Conservation (phyloP, 2,888 invertebrate species). For the Kuschelorhynchus macadamiae region DNA sequence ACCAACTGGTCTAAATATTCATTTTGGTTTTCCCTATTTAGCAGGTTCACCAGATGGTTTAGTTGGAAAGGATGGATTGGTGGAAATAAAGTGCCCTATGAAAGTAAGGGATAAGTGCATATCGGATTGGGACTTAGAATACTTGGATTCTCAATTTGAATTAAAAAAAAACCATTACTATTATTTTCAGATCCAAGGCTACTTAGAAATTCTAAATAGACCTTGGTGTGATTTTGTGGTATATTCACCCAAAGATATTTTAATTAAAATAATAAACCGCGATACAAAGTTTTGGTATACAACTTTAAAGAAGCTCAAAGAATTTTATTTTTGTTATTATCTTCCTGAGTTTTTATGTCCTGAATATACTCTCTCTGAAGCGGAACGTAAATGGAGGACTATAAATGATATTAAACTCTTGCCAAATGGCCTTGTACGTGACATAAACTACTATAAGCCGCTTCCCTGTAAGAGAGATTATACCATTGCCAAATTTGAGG, state of each 20-base stretch:
- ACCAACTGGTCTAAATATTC: slow-evolving; percentile 7
- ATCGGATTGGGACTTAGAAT: background rate
- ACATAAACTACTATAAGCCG: background rate
- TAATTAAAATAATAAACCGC: background rate
- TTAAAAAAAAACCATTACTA: background rate
- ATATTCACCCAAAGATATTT: background rate
- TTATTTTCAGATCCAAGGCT: slow-evolving; percentile 10
- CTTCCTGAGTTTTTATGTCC: background rate
- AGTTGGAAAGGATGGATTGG: slow-evolving; percentile 1
- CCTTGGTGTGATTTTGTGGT: slow-evolving; percentile 14
- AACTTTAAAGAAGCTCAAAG: background rate
- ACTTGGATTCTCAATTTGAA: background rate
- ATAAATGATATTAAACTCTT: background rate
- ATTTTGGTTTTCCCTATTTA: slow-evolving; percentile 3
- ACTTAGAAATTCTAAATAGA: slow-evolving; percentile 1
- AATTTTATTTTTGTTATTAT: slow-evolving; percentile 15
- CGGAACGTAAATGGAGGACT: background rate
- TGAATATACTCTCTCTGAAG: background rate
- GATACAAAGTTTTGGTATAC: slow-evolving; percentile 4
- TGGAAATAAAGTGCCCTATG: slow-evolving; percentile 12
- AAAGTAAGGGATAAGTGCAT: no score
- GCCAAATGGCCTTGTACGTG: background rate
- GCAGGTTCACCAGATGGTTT: slow-evolving; percentile 12
- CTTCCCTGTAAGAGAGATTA: background rate
- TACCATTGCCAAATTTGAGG: background rate